phyloP scores from a whole-genome alignment of 2,888 invertebrate genomes.

The Calliphora vomitoria region DNA sequence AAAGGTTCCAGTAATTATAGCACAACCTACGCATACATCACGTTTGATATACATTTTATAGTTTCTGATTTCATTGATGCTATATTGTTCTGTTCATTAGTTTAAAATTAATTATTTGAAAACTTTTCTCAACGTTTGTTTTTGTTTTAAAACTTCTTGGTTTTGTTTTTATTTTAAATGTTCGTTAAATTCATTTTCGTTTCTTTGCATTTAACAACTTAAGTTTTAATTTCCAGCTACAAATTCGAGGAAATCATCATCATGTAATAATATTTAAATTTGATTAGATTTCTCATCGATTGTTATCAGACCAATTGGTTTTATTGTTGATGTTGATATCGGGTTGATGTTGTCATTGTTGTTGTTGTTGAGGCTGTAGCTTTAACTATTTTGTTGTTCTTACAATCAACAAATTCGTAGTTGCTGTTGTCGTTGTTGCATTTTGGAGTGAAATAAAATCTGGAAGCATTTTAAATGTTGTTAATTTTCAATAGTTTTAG shows the following conservation, averaged over 20 bases:
- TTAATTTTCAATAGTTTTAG: constrained; percentile 71
- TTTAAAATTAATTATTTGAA: constrained; percentile 68
- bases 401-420: constrained; percentile 12
- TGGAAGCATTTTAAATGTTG: constrained; percentile 73
- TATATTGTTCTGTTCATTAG: constrained; percentile 68
- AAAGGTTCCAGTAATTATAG: background rate
- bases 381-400: constrained; percentile 29
- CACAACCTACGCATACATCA: constrained; percentile 21
- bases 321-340: constrained; percentile 57
- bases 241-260: constrained; percentile 68
- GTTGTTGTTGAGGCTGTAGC: background rate
- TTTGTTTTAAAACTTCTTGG: background rate
- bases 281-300: constrained; percentile 71
- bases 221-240: constrained; percentile 17
- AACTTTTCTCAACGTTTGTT: constrained; percentile 58
- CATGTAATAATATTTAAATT: constrained; percentile 67
- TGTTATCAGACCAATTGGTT: constrained; percentile 68
- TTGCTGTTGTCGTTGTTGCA: constrained; percentile 34
- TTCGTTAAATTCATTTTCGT: constrained; percentile 34
- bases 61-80: constrained; percentile 54
- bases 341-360: constrained; percentile 39
- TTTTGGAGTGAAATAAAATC: constrained; percentile 61
- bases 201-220: constrained; percentile 45
- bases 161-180: constrained; percentile 37
- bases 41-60: constrained; percentile 57